These are phyloP conservation scores for Dysdera silvatica DNA, from an alignment of 1,140 invertebrate species.

Conservation along the genomic window DNA sequence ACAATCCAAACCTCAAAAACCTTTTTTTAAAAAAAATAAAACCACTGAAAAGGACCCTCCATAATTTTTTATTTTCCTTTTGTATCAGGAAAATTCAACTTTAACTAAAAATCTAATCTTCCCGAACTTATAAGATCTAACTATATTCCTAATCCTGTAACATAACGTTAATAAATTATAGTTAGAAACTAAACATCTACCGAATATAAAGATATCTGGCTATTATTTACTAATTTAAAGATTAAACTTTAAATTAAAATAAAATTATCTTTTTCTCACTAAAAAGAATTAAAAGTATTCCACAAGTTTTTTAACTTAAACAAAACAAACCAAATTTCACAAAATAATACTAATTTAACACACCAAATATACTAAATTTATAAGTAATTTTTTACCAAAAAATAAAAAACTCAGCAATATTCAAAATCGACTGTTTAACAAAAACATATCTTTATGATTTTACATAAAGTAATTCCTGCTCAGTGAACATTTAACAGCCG, in stretches of 20 bases:
- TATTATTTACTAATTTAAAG: background rate
- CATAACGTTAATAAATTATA: background rate
- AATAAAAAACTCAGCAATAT: constrained; percentile 55
- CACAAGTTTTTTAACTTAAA: constrained; percentile 46
- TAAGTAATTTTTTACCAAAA: constrained; percentile 28
- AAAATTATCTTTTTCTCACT: constrained; percentile 40
- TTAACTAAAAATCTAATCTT: background rate
- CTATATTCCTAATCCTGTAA: background rate
- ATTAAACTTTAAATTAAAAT: constrained; percentile 33
- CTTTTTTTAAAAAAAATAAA: too few relatives aligned
- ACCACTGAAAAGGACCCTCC: constrained; percentile 44
- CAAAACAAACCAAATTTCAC: constrained; percentile 16
- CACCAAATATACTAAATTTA: constrained; percentile 19
- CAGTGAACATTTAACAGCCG: constrained; percentile 53
- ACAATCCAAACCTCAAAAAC: too few relatives aligned
- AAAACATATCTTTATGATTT: constrained; percentile 60
- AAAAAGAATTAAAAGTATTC: constrained; percentile 47
- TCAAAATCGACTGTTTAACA: constrained; percentile 61
- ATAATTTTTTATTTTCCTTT: background rate
- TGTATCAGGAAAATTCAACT: background rate
- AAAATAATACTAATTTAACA: background rate
- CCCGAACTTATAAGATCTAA: constrained; percentile 8
- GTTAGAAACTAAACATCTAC: background rate
- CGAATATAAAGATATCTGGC: background rate
- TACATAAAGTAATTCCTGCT: constrained; percentile 57